Conservation (phyloP, 2,888 invertebrate genomes). For the Seira ritae region DNA sequence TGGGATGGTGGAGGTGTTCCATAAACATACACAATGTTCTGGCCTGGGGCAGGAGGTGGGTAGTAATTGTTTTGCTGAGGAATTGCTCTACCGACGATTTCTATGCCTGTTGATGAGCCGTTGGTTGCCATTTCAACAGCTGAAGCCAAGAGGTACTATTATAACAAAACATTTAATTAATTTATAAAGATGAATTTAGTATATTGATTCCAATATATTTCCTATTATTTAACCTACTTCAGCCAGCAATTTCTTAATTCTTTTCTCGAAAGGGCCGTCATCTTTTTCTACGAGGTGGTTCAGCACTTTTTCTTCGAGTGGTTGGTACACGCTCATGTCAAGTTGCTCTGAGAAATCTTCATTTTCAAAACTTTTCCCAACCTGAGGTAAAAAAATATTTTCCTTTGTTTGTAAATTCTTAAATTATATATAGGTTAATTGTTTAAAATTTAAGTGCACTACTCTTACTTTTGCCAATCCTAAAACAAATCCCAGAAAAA, state of each 20-base stretch:
- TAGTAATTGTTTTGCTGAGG: slow-evolving; percentile 25
- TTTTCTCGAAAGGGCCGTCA: slow-evolving; percentile 48
- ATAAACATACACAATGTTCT: slow-evolving; percentile 57
- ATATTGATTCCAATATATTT: background rate
- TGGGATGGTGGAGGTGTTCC: slow-evolving; percentile 49
- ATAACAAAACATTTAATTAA: background rate
- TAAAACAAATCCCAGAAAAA: no score
- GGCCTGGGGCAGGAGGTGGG: slow-evolving; percentile 26
- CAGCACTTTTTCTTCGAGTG: slow-evolving; percentile 41
- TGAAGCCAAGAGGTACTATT: slow-evolving; percentile 39
- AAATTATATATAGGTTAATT: no score
- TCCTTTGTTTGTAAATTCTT: no score
- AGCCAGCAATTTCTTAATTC: slow-evolving; percentile 43
- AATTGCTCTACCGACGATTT: background rate
- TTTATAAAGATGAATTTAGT: background rate
- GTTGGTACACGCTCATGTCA: slow-evolving; percentile 15
- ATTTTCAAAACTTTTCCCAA: no score
- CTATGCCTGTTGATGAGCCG: background rate
- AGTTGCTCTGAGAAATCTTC: slow-evolving; percentile 8
- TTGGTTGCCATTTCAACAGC: slow-evolving; percentile 39
- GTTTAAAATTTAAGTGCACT: no score
- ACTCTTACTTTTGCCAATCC: no score
- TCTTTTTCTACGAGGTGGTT: slow-evolving; percentile 24
- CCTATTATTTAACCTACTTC: slow-evolving; percentile 27
- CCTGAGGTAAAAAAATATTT: no score